A percentile compares a stretch with the other conserved stretches of the same genome.
Conservation (phyloP, 2,113 vertebrate species). For the Sminthopsis crassicaudata region DNA sequence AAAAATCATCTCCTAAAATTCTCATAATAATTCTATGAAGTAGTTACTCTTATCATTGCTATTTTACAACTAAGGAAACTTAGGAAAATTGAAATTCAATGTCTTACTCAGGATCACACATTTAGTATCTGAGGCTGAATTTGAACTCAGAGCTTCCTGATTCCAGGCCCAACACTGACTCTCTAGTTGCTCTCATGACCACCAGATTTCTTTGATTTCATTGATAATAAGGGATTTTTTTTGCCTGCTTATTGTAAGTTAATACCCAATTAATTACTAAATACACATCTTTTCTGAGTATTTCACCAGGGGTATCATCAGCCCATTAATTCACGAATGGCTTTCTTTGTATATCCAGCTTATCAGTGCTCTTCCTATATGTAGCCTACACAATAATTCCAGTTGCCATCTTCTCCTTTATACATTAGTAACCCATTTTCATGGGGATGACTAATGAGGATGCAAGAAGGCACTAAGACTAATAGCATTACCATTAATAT, state of each 20-base stretch:
- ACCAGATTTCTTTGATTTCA: background rate
- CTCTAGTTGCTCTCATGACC: background rate
- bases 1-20: background rate
- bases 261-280: background rate
- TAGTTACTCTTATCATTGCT: background rate
- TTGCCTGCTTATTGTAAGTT: background rate
- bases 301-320: background rate
- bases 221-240: background rate
- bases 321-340: background rate
- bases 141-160: background rate
- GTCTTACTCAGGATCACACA: background rate
- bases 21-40: background rate
- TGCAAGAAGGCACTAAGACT: background rate
- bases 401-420: background rate
- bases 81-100: background rate
- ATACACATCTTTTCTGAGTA: background rate
- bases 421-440: background rate
- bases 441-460: background rate
- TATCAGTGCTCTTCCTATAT: background rate
- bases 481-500: background rate
- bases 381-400: background rate
- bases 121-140: background rate
- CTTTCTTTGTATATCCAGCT: background rate
- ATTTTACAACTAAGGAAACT: background rate
- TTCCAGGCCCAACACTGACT: background rate